Evolutionary conservation across 2,113 vertebrate species (phyloP), one percentile per base, ranked within the genome.

Genomic region (Varanus komodoensis): DNA sequence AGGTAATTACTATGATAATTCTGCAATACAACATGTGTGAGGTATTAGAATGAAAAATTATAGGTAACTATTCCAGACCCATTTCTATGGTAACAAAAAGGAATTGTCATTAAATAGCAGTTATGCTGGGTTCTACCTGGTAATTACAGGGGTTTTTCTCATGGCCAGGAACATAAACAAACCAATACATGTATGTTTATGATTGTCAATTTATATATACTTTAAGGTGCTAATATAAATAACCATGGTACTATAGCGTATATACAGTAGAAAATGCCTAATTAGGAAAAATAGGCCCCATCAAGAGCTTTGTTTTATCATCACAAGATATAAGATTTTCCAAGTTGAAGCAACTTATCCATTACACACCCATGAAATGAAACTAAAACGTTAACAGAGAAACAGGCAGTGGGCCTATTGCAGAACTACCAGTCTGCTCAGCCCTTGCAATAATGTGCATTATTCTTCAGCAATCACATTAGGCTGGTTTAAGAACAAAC

Each of bases 11-110:
- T 98, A 97, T 97, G 97, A 96, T 97, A 98, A 98, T 98, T 95
- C 96, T 9, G 94, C 97, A 97, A 97, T 97, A 97, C 97, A 97
- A 97, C 95, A 96, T 95, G 95, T 97, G 97, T 97, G 97, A 97
- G 96, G 93, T 94, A 95, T 94, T 95, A 95, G 96, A 97, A 97
- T 97, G 96, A 97, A 96, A 97, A 97, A 97, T 97, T 97, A 97
- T 97, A 97, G 97, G 96, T 97, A 97, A 96, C 96, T 97, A 95
- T 96, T 96, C 96, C 94, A 96, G 96, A 96, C 96, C 96, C 96
- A 98, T 98, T 97, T 98, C 97, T 98, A 98, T 98, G 97, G 97
- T 96, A 98, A 98, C 97, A 97, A 97, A 98, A 97, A 97, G 96
- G 97, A 97, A 97, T 98, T 97, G 97, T 97, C 97, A 97, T 97